A percentile compares a stretch with the other conserved stretches of the same genome.
Evolutionary conservation across 2,113 vertebrate genomes (phyloP).

Genomic region (Eulemur rufifrons): DNA sequence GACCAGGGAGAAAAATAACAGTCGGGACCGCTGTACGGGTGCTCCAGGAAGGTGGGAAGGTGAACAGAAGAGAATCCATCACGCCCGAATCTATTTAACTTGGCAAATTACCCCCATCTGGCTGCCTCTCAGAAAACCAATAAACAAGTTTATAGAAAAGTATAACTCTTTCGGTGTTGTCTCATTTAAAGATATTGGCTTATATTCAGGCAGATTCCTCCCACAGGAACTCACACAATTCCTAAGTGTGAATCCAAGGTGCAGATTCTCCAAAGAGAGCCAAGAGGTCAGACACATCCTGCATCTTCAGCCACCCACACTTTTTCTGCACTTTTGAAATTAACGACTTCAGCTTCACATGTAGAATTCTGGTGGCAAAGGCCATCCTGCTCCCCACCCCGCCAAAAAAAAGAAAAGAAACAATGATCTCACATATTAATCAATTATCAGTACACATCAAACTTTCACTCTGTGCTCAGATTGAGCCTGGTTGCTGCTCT

Average conservation of each 20-base stretch:
- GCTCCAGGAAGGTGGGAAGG: background rate
- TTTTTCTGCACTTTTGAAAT: background rate
- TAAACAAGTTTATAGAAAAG: slow-evolving; percentile 57
- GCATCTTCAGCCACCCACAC: background rate
- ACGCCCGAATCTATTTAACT: slow-evolving; percentile 65
- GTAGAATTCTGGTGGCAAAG: background rate
- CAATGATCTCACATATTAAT: background rate
- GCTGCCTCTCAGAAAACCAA: slow-evolving; percentile 62
- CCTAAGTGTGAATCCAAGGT: background rate
- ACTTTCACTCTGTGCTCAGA: background rate
- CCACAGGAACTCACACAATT: slow-evolving; percentile 1
- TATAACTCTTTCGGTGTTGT: slow-evolving; percentile 60
- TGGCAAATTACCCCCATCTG: slow-evolving; percentile 76
- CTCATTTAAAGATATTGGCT: slow-evolving; percentile 64
- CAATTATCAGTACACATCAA: background rate
- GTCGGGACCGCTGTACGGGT: too few relatives aligned
- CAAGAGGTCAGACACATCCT: background rate
- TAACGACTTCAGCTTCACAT: background rate
- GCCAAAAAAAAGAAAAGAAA: background rate
- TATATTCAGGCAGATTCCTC: slow-evolving; percentile 29
- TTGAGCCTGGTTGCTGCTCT: background rate
- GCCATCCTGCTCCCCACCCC: background rate
- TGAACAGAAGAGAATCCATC: slow-evolving; percentile 46
- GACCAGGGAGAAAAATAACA: background rate
- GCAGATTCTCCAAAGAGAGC: background rate